These are phyloP conservation scores for Hippocampus barbouri DNA, from an alignment of 2,113 vertebrate genomes.

Conservation along the genomic window DNA sequence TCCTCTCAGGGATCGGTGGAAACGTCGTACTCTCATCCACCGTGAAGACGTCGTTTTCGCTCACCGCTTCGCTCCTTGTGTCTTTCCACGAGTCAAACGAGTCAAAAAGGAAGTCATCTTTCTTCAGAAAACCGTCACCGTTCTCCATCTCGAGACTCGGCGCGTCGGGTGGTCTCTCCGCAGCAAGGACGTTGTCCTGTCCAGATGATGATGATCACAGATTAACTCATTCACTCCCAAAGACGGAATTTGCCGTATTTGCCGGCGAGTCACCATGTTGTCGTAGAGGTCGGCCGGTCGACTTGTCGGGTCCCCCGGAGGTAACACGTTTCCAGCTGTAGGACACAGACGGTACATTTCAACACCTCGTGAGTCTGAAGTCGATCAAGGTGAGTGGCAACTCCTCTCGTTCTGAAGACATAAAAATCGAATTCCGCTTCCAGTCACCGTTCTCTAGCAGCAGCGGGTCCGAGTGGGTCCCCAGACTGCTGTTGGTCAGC, in stretches of 20 bases:
- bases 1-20: background rate
- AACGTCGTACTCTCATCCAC: conserved; percentile 50
- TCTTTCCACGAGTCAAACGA: conserved; percentile 51
- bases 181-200: conserved; percentile 68
- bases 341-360: background rate
- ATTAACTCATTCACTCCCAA: background rate
- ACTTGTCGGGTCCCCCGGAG: conserved; percentile 51
- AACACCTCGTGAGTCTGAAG: background rate
- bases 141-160: conserved; percentile 48
- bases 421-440: background rate
- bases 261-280: conserved; percentile 63
- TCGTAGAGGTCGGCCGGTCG: conserved; percentile 41
- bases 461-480: conserved; percentile 70
- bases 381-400: no score
- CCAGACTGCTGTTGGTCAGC: conserved; percentile 74
- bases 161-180: conserved; percentile 68
- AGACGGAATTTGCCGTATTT: background rate
- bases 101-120: conserved; percentile 64
- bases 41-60: conserved; percentile 67
- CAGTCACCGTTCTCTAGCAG: conserved; percentile 76
- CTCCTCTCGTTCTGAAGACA: background rate
- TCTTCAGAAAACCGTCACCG: conserved; percentile 48
- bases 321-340: conserved; percentile 53
- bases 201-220: background rate
- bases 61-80: conserved; percentile 1